Base-by-base conservation (phyloP, 2,888 invertebrate genomes). In the Drosophila percnosoma region DNA sequence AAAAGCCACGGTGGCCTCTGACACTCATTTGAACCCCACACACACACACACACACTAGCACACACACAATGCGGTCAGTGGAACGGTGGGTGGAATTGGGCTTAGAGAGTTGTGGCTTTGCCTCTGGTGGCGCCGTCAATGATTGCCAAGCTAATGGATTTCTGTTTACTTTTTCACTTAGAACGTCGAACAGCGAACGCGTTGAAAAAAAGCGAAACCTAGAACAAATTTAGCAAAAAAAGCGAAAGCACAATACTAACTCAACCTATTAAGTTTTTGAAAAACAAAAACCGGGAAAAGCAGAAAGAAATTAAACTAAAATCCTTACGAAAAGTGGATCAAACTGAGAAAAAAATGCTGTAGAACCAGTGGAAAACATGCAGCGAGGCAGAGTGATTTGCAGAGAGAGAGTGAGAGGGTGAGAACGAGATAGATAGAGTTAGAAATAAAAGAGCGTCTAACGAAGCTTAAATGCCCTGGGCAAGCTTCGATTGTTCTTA, bases 81-180 rank as follows among this genome's bases (percentile, higher is more conserved):
- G 65, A 52, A 38, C 38, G 59, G 31, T 49, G 58, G 64, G 18
- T 18, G 55, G 24, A 18, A 24, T 27, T 36, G 55, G 29, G 27
- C 0, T 52, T 4, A n/a, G 38, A 36, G 57, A 53, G 21, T 21
- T n/a, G 53, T 15, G 15, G 6, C 59, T 45, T 31, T 60, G 68
- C 68, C 53, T 68, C 38, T 79, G 68, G 59, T 60, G 88, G 74
- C 86, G 86, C 86, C 90, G 78, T 78, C 91, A 90, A 90, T 90
- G 91, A 90, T 91, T 90, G 90, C 90, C 80, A 75, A 87, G 90
- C 91, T 91, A 91, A 90, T 90, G 90, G 90, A 91, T 90, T 91
- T 91, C 91, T 90, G 91, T 90, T 90, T 90, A 91, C 91, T 91
- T 91, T 90, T 91, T 85, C 88, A 91, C 88, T 90, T 91, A 91